These are phyloP conservation scores for Apogon hyalosoma DNA, from an alignment of 2,797 vertebrate species.

Conservation along the genomic window DNA sequence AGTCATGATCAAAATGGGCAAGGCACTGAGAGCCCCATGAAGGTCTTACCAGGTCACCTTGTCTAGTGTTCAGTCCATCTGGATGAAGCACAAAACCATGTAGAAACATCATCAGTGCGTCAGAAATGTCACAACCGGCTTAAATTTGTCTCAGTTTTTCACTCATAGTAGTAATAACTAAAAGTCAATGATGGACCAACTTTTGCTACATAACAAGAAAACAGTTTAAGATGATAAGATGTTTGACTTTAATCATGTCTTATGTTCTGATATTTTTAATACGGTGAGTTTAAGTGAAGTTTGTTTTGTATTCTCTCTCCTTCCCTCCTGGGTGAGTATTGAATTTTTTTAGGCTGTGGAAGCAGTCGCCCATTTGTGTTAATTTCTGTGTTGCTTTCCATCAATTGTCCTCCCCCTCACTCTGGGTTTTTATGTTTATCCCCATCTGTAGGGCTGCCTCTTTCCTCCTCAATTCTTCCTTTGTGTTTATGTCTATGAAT, in stretches of 20 bases:
- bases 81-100: background rate
- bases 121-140: slow-evolving; percentile 1
- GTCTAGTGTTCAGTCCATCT: slow-evolving; percentile 35
- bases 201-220: slow-evolving; percentile 17
- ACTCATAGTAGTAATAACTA: background rate
- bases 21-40: slow-evolving; percentile 9
- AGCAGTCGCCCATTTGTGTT: slow-evolving; percentile 65
- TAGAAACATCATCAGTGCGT: no score
- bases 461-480: slow-evolving; percentile 59
- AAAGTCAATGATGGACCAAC: slow-evolving; percentile 17
- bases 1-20: slow-evolving; percentile 15
- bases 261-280: slow-evolving; percentile 31
- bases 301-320: slow-evolving; percentile 29
- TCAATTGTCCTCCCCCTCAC: slow-evolving; percentile 46
- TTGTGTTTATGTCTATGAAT: slow-evolving; percentile 69
- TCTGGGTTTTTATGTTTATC: slow-evolving; percentile 58
- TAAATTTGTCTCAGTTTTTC: no score
- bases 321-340: slow-evolving; percentile 48
- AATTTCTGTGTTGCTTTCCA: slow-evolving; percentile 66
- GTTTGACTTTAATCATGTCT: slow-evolving; percentile 23
- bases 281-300: slow-evolving; percentile 26
- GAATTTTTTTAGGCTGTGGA: slow-evolving; percentile 55
- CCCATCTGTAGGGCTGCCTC: slow-evolving; percentile 63
- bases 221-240: slow-evolving; percentile 7
- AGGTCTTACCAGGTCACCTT: slow-evolving; percentile 16